Evolutionary conservation across 2,888 invertebrate species (phyloP).

Genomic region (Hermaeophaga mercurialis): DNA sequence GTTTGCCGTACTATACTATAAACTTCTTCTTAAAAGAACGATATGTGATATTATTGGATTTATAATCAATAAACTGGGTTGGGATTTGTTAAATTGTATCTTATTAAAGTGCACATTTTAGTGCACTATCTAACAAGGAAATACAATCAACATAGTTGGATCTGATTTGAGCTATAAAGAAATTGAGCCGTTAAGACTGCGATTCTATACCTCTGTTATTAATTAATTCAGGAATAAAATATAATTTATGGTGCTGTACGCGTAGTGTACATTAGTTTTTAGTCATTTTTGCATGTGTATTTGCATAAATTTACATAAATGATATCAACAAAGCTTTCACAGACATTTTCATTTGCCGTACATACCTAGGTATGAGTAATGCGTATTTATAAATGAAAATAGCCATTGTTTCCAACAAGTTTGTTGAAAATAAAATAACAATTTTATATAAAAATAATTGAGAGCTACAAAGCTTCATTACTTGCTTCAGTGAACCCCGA

Average conservation of each 20-base stretch:
- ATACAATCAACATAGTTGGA: too few relatives aligned
- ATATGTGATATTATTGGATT: too few relatives aligned
- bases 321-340: conserved; percentile 6
- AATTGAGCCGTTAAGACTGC: too few relatives aligned
- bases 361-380: conserved; percentile 7
- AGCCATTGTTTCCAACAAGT: conserved; percentile 6
- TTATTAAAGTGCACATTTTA: too few relatives aligned
- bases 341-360: conserved; percentile 9
- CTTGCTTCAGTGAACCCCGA: conserved; percentile 17
- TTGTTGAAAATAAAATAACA: background rate
- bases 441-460: conserved; percentile 5
- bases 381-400: conserved; percentile 8
- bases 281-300: conserved; percentile 6
- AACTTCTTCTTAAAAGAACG: too few relatives aligned
- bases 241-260: background rate
- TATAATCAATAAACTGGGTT: too few relatives aligned
- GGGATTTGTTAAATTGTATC: too few relatives aligned
- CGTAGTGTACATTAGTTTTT: background rate
- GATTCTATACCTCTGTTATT: too few relatives aligned
- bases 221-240: too few relatives aligned
- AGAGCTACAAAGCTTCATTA: conserved; percentile 12
- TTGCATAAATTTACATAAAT: conserved; percentile 9
- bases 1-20: too few relatives aligned
- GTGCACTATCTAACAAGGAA: too few relatives aligned
- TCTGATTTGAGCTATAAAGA: too few relatives aligned